These are phyloP conservation scores for Cephus runcator DNA, from an alignment of 2,888 invertebrate genomes.

Conservation along the genomic window DNA sequence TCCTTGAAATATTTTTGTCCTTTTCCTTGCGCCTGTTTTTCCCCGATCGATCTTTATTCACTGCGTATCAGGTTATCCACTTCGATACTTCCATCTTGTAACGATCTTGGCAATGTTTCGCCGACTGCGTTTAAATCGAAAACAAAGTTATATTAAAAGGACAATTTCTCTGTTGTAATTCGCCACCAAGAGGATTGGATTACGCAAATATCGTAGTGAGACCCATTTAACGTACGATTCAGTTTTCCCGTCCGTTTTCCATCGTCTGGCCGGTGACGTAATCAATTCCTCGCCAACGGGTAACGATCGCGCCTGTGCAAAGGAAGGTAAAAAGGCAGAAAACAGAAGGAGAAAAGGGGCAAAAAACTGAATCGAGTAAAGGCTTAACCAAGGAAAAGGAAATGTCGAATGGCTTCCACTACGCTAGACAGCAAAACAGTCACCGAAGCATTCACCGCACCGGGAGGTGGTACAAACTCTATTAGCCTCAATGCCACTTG, in stretches of 20 bases:
- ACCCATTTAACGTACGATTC: background rate
- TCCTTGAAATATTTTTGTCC: background rate
- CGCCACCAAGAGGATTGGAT: no score
- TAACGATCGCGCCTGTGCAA: background rate
- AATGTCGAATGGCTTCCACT: background rate
- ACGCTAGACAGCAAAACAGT: background rate
- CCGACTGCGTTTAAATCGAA: no score
- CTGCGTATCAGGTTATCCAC: background rate
- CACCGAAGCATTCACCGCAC: conserved; percentile 1
- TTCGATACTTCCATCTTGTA: background rate
- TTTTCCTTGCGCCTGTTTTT: background rate
- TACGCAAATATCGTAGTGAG: background rate
- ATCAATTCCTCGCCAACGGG: no score
- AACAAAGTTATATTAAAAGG: no score
- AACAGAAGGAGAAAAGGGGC: background rate
- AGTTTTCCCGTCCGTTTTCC: background rate
- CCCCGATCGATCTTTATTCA: background rate
- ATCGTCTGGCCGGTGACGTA: no score
- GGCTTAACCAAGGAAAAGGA: background rate
- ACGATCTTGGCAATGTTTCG: no score
- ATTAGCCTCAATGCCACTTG: conserved; percentile 1
- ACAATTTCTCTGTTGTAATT: background rate
- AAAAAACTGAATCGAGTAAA: no score
- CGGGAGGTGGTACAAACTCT: background rate
- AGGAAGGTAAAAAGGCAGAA: background rate